Conservation (phyloP, 1,140 invertebrate genomes). For the Drosophila setifemur region DNA sequence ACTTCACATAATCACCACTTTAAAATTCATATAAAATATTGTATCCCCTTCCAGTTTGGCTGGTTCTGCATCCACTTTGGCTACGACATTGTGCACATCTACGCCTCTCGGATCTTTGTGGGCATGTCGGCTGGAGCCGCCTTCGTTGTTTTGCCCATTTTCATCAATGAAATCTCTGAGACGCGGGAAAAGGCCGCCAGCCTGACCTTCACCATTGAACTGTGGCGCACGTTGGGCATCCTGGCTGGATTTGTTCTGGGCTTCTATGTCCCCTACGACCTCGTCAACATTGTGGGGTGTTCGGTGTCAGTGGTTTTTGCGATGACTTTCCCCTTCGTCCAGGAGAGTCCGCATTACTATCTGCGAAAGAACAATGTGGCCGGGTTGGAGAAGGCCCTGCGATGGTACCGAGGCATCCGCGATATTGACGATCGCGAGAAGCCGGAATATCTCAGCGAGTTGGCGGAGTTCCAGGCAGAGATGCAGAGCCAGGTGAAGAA, state of each 20-base stretch:
- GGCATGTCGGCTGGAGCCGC: constrained; percentile 83
- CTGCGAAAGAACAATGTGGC: constrained; percentile 83
- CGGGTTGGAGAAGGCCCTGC: constrained; percentile 83
- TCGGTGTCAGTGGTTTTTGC: constrained; percentile 84
- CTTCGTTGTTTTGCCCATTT: constrained; percentile 83
- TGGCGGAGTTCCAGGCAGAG: constrained; percentile 57
- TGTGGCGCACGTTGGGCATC: constrained; percentile 68
- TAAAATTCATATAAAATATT: too few relatives aligned
- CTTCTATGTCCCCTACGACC: constrained; percentile 44
- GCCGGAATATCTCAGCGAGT: constrained; percentile 60
- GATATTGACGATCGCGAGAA: constrained; percentile 64
- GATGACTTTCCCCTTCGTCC: constrained; percentile 84
- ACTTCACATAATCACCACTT: background rate
- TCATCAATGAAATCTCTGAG: constrained; percentile 84
- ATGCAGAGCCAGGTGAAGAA: constrained; percentile 17
- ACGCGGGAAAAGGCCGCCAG: constrained; percentile 44
- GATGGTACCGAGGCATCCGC: constrained; percentile 82
- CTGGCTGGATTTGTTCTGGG: constrained; percentile 57
- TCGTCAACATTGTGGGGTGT: constrained; percentile 73
- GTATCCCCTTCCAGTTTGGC: too few relatives aligned
- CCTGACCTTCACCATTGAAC: constrained; percentile 60
- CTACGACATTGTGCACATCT: constrained; percentile 72
- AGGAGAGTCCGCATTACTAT: constrained; percentile 86
- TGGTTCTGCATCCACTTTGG: constrained; percentile 78
- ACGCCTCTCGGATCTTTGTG: constrained; percentile 81